A percentile compares a stretch with the other conserved stretches of the same genome.
Evolutionary conservation across 2,113 vertebrate species (phyloP).

Genomic region (Scomber scombrus): DNA sequence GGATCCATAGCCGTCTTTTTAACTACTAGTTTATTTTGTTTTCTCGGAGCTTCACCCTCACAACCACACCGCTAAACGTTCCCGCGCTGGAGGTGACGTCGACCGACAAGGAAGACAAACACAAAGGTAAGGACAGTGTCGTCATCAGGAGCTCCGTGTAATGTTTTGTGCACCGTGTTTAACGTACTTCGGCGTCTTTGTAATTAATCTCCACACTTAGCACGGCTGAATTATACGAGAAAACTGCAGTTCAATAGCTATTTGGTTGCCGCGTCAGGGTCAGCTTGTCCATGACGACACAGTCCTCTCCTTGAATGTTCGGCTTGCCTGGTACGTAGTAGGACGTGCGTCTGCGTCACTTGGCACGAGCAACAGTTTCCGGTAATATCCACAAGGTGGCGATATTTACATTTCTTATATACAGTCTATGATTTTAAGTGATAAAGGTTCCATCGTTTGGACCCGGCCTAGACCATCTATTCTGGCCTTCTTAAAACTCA

Average conservation of each 20-base stretch:
- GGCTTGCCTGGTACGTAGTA: too few relatives aligned
- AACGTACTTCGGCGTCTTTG: neutral
- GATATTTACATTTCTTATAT: too few relatives aligned
- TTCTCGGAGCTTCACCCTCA: neutral
- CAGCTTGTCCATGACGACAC: neutral
- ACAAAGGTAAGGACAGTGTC: neutral
- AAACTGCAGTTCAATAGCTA: neutral
- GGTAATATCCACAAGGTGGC: too few relatives aligned
- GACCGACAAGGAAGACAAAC: neutral
- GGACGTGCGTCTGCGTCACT: too few relatives aligned
- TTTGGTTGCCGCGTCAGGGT: fast-evolving
- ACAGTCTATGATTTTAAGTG: too few relatives aligned
- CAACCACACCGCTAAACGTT: constrained; percentile 7
- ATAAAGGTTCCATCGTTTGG: too few relatives aligned
- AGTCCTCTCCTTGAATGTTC: too few relatives aligned
- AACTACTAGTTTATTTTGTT: neutral
- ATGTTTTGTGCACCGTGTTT: too few relatives aligned
- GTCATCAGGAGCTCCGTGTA: constrained; percentile 12
- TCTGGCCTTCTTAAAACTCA: too few relatives aligned
- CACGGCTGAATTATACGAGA: neutral
- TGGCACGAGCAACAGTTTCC: too few relatives aligned
- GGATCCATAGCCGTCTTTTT: constrained; percentile 86
- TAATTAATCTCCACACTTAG: fast-evolving
- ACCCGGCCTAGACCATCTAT: too few relatives aligned
- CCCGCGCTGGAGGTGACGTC: constrained; percentile 61